These are phyloP conservation scores for Marisa cornuarietis DNA, from an alignment of 1,140 invertebrate genomes.

Conservation along the genomic window DNA sequence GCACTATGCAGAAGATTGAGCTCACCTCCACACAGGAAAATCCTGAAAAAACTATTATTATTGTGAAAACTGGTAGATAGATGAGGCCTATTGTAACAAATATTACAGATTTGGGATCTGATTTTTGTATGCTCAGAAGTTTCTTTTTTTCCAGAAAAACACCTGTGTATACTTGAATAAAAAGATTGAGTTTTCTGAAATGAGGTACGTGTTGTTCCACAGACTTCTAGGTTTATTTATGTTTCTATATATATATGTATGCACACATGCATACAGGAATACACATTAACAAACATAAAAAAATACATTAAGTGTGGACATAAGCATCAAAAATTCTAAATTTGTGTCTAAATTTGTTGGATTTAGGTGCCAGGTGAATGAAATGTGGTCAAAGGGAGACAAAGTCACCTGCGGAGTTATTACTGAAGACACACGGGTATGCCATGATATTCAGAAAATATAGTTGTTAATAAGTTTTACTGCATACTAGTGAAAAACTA, in stretches of 20 bases:
- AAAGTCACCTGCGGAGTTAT: conserved; percentile 94
- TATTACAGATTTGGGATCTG: background rate
- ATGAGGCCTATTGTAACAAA: too few relatives aligned
- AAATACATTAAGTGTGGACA: background rate
- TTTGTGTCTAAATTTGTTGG: conserved; percentile 25
- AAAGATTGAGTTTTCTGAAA: conserved; percentile 88
- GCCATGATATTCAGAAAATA: background rate
- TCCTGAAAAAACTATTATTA: too few relatives aligned
- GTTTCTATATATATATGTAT: background rate
- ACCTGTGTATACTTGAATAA: conserved; percentile 96
- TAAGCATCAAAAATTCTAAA: conserved; percentile 8
- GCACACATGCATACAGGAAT: background rate
- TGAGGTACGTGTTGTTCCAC: conserved; percentile 60
- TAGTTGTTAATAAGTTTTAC: too few relatives aligned
- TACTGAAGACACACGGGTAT: conserved; percentile 90
- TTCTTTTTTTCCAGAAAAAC: conserved; percentile 75
- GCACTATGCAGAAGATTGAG: too few relatives aligned
- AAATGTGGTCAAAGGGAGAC: conserved; percentile 97
- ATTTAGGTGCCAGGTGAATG: conserved; percentile 82
- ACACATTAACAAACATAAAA: background rate
- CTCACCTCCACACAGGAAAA: too few relatives aligned
- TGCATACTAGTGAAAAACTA: too few relatives aligned
- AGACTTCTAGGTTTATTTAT: background rate
- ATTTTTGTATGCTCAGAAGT: background rate
- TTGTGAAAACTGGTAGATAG: too few relatives aligned